phyloP scores from a whole-genome alignment of 1,140 invertebrate species.

The Polypedilum vanderplanki region DNA sequence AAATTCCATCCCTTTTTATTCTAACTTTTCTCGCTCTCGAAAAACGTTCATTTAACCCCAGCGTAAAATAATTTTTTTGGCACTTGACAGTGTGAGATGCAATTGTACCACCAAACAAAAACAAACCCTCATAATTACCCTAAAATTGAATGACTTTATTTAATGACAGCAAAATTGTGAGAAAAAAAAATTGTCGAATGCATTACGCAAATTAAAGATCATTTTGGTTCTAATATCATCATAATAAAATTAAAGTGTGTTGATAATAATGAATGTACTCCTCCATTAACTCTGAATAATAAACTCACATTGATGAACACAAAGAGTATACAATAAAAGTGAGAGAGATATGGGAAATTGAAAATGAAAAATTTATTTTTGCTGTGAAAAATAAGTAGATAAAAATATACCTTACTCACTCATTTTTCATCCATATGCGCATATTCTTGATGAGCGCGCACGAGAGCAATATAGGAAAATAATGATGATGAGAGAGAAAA shows the following conservation, averaged over 20 bases:
- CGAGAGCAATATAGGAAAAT: too few relatives aligned
- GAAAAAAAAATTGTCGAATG: neutral
- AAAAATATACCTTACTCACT: too few relatives aligned
- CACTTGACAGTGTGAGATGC: neutral
- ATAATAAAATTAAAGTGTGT: neutral
- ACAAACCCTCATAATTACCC: constrained; percentile 8
- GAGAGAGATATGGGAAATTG: too few relatives aligned
- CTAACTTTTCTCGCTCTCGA: neutral
- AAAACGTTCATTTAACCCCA: neutral
- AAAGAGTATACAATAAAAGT: too few relatives aligned
- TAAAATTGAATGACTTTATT: constrained; percentile 14
- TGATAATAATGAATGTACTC: neutral
- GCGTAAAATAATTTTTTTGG: neutral
- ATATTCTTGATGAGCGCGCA: too few relatives aligned
- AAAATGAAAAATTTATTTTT: too few relatives aligned
- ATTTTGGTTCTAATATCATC: too few relatives aligned
- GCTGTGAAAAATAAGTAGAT: too few relatives aligned
- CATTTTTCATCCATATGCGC: too few relatives aligned
- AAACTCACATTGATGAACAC: too few relatives aligned
- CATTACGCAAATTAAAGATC: constrained; percentile 8
- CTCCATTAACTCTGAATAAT: too few relatives aligned
- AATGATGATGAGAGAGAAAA: too few relatives aligned
- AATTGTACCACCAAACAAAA: neutral
- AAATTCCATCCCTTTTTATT: constrained; percentile 12
- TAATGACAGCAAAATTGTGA: neutral